Evolutionary conservation across 1,140 invertebrate genomes (phyloP).

Genomic region (Drosophila pseudoananassae): DNA sequence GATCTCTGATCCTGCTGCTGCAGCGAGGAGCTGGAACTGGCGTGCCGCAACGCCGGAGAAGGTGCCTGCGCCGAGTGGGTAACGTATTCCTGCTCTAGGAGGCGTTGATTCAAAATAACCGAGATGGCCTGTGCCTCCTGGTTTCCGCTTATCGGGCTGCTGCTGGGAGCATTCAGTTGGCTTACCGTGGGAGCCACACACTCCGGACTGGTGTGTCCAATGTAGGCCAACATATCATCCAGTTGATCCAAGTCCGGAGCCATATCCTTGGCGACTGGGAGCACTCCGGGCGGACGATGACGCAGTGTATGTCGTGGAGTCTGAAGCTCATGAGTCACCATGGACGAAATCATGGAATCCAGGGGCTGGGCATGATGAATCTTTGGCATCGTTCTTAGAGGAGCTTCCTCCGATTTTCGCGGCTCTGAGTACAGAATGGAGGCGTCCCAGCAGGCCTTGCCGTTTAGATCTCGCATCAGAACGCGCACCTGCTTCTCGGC

Average conservation of each 20-base stretch:
- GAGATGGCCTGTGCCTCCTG: constrained; percentile 93
- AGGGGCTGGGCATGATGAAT: constrained; percentile 44
- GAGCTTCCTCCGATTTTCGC: constrained; percentile 53
- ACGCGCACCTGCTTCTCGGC: constrained; percentile 92
- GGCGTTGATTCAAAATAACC: constrained; percentile 92
- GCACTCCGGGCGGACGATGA: constrained; percentile 89
- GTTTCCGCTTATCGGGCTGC: constrained; percentile 88
- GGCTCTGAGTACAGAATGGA: constrained; percentile 94
- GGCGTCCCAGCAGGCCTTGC: constrained; percentile 98
- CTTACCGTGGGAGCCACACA: constrained; percentile 90
- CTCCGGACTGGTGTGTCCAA: constrained; percentile 96
- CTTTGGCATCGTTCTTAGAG: constrained; percentile 17
- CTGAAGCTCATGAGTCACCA: constrained; percentile 54
- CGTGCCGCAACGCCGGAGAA: constrained; percentile 43
- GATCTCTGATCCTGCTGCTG: constrained; percentile 66
- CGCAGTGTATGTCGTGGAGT: constrained; percentile 88
- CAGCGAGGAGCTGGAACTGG: constrained; percentile 43
- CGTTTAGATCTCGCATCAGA: constrained; percentile 95
- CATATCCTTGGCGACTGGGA: constrained; percentile 92
- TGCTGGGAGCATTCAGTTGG: constrained; percentile 89
- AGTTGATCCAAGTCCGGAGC: constrained; percentile 96
- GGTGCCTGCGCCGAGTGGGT: constrained; percentile 83
- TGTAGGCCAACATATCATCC: constrained; percentile 96
- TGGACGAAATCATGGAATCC: constrained; percentile 73
- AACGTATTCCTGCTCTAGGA: constrained; percentile 90